phyloP scores from a whole-genome alignment of 1,140 invertebrate genomes.

The Drosophila orena region DNA sequence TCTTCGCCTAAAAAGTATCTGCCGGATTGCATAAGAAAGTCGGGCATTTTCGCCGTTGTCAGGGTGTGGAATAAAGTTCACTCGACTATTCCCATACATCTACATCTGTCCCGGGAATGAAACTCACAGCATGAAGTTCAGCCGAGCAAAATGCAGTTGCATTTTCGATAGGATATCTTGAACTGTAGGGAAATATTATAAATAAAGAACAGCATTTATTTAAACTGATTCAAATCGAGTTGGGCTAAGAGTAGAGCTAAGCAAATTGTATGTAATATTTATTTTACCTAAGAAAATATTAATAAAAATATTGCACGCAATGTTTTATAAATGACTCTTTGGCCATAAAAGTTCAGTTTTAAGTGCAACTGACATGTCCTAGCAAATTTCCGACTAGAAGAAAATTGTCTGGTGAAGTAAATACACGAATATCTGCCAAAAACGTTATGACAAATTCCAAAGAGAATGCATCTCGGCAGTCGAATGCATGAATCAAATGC shows the following conservation, averaged over 20 bases:
- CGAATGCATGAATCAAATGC: constrained; percentile 26
- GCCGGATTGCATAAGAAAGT: constrained; percentile 75
- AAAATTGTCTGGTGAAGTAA: constrained; percentile 27
- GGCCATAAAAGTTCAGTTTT: not conserved
- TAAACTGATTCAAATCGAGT: not conserved
- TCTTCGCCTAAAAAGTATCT: constrained; percentile 41
- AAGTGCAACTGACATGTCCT: not conserved
- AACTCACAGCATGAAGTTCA: constrained; percentile 30
- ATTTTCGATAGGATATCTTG: not conserved
- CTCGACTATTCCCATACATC: constrained; percentile 10
- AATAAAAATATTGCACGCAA: too few species aligned
- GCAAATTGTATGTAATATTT: too few species aligned
- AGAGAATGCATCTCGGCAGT: constrained; percentile 26
- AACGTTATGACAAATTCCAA: constrained; percentile 29
- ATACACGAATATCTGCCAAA: constrained; percentile 26
- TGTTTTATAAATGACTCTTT: not conserved
- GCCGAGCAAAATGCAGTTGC: constrained; percentile 14
- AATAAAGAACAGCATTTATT: not conserved
- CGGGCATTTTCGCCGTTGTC: constrained; percentile 28
- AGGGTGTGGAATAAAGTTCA: constrained; percentile 32
- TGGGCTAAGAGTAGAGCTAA: too few species aligned
- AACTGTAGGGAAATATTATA: not conserved
- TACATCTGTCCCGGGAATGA: constrained; percentile 29
- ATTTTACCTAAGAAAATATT: too few species aligned
- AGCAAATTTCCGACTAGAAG: not conserved